Evolutionary conservation across 2,797 vertebrate genomes (phyloP).

Genomic region (Rhinophrynus dorsalis): DNA sequence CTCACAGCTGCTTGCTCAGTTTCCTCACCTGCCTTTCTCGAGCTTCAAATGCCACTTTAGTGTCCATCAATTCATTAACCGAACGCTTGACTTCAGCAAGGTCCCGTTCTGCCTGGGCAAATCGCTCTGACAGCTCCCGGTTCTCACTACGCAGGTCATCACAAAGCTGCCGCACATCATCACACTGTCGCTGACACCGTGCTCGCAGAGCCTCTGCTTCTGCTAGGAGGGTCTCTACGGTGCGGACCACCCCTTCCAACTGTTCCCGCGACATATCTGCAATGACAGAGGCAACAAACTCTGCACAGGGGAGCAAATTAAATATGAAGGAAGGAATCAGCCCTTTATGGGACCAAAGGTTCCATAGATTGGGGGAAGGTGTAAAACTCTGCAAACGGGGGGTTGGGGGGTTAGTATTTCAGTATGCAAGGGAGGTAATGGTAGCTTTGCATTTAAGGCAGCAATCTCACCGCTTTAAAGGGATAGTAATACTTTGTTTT

Average conservation of each 20-base stretch:
- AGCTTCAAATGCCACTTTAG: conserved; percentile 70
- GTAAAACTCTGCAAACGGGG: no score
- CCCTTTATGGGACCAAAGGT: no score
- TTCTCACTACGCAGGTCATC: conserved; percentile 45
- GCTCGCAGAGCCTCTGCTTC: conserved; percentile 58
- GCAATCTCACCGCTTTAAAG: no score
- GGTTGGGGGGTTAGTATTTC: no score
- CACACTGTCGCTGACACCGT: conserved; percentile 41
- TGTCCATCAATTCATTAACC: conserved; percentile 69
- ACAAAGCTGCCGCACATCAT: conserved; percentile 22
- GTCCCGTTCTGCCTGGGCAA: conserved; percentile 57
- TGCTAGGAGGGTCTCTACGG: conserved; percentile 68
- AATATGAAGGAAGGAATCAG: no score
- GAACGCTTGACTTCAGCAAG: conserved; percentile 65
- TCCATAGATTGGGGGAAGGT: no score
- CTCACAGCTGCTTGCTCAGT: conserved; percentile 75
- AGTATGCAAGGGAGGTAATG: no score
- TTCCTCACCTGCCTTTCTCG: conserved; percentile 72
- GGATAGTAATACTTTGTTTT: no score
- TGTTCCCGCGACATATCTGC: conserved; percentile 69
- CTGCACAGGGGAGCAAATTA: no score
- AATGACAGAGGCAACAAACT: not conserved
- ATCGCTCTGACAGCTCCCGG: conserved; percentile 37
- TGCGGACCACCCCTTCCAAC: conserved; percentile 64
- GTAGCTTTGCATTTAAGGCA: no score